phyloP scores from a whole-genome alignment of 23 tunicate species.

The Clavelina lepadiformis region DNA sequence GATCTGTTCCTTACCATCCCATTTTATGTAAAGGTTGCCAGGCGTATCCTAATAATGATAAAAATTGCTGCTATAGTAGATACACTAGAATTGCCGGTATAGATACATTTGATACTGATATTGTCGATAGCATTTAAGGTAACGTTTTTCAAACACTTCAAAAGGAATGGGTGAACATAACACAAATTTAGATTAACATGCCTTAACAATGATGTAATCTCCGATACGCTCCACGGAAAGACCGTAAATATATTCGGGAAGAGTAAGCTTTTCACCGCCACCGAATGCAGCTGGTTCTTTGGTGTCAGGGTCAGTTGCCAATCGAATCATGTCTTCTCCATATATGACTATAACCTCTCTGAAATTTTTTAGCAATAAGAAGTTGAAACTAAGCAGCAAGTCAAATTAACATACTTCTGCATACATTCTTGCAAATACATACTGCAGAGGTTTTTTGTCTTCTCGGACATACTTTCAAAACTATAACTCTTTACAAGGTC shows the following conservation, averaged over 20 bases:
- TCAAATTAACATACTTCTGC: too few relatives aligned
- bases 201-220: constrained; percentile 93
- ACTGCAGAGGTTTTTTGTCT: too few relatives aligned
- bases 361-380: too few relatives aligned
- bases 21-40: constrained; percentile 80
- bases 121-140: too few relatives aligned
- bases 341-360: constrained; percentile 75
- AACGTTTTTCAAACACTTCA: too few relatives aligned
- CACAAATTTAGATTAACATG: not conserved
- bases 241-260: constrained; percentile 87
- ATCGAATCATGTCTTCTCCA: constrained; percentile 72
- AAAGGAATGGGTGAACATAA: not conserved
- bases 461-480: not conserved
- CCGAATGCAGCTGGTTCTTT: constrained; percentile 77
- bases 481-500: not conserved
- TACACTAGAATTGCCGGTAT: not conserved
- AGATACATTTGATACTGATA: too few relatives aligned
- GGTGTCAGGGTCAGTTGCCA: constrained; percentile 57
- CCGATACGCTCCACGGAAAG: constrained; percentile 78
- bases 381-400: too few relatives aligned
- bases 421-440: too few relatives aligned
- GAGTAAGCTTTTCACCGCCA: constrained; percentile 34
- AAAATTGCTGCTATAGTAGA: not conserved
- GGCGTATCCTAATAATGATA: constrained; percentile 29
- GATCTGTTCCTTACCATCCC: constrained; percentile 97